Percentiles rank a stretch among this genome's conserved stretches.
These are phyloP conservation scores for Eumerus sabulonum DNA, from an alignment of 2,888 invertebrate genomes.

Conservation along the genomic window DNA sequence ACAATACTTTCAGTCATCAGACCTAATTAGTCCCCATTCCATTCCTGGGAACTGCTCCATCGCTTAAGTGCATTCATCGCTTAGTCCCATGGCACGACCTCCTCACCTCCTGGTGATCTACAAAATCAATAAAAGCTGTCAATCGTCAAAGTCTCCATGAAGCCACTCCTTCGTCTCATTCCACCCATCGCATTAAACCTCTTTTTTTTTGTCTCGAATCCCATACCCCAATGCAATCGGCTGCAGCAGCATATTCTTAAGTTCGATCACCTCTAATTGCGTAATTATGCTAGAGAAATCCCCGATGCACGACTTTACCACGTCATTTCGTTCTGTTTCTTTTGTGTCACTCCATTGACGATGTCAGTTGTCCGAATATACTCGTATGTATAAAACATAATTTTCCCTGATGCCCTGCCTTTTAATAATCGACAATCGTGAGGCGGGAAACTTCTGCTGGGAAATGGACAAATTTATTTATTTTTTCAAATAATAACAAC, in stretches of 20 bases:
- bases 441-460: constrained; percentile 45
- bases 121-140: constrained; percentile 3
- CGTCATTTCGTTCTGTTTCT: constrained; percentile 18
- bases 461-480: constrained; percentile 7
- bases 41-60: no score
- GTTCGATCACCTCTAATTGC: constrained; percentile 60
- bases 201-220: constrained; percentile 20
- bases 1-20: no score
- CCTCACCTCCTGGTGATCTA: no score
- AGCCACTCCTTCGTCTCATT: constrained; percentile 39
- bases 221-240: constrained; percentile 9
- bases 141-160: not conserved
- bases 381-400: no score
- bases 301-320: constrained; percentile 43
- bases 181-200: constrained; percentile 18
- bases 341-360: constrained; percentile 36
- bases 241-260: constrained; percentile 27
- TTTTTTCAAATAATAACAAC: no score
- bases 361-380: constrained; percentile 18
- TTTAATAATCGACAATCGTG: constrained; percentile 56
- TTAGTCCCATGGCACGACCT: no score
- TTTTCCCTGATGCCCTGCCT: no score
- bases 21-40: no score
- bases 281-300: constrained; percentile 41
- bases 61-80: no score